Conservation (phyloP, 1,140 invertebrate species). For the Sycobia sp. region DNA sequence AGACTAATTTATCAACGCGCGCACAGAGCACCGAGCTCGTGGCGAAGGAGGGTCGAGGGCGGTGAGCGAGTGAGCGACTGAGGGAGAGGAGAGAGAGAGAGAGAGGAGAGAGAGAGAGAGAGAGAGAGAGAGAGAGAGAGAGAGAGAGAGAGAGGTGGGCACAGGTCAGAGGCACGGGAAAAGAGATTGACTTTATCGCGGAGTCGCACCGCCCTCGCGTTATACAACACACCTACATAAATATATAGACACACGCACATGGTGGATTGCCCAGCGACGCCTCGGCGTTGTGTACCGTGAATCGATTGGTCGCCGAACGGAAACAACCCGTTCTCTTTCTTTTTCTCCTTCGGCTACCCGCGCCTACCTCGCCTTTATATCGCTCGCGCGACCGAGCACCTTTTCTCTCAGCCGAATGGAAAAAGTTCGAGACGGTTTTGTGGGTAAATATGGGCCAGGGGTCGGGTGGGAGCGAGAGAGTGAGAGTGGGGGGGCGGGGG, state of each 20-base stretch:
- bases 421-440: background rate
- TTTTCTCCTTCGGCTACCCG: background rate
- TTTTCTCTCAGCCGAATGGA: slow-evolving; percentile 8
- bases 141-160: too few species aligned
- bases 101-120: background rate
- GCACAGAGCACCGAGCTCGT: slow-evolving; percentile 30
- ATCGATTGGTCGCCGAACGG: slow-evolving; percentile 39
- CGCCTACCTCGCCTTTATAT: too few species aligned
- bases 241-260: too few species aligned
- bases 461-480: background rate
- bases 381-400: background rate
- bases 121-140: background rate
- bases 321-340: slow-evolving; percentile 24
- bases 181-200: slow-evolving; percentile 33
- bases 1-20: slow-evolving; percentile 60
- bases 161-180: too few species aligned
- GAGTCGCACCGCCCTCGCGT: slow-evolving; percentile 3
- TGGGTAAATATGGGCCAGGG: too few species aligned
- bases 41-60: background rate
- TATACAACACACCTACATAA: slow-evolving; percentile 32
- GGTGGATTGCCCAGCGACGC: slow-evolving; percentile 28
- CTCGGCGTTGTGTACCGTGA: slow-evolving; percentile 10
- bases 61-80: background rate
- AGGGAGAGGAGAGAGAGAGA: background rate
- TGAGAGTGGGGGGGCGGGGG: background rate